phyloP scores from a whole-genome alignment of 2,888 invertebrate genomes.

The Leucoma salicis region DNA sequence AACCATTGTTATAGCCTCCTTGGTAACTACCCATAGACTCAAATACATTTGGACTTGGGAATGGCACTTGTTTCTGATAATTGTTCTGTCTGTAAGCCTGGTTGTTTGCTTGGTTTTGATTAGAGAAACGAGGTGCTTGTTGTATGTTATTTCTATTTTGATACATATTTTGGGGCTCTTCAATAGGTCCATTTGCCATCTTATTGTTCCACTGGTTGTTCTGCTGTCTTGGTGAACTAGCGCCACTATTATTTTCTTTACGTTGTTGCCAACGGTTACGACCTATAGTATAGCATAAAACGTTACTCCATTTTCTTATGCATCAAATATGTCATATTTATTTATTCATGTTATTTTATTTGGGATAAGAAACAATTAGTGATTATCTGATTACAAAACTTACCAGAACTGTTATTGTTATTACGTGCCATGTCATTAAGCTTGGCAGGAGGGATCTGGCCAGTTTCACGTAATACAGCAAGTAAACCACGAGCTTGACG shows the following conservation, averaged over 20 bases:
- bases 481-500: conserved; percentile 96
- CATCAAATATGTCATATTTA: no score
- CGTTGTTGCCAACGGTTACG: conserved; percentile 85
- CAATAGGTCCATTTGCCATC: conserved; percentile 60
- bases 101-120: conserved; percentile 66
- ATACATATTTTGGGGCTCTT: conserved; percentile 57
- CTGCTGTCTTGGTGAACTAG: conserved; percentile 76
- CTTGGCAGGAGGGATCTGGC: conserved; percentile 91
- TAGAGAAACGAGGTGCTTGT: conserved; percentile 79
- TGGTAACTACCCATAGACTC: conserved; percentile 82
- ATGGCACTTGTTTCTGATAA: conserved; percentile 79
- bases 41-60: conserved; percentile 82
- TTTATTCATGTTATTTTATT: no score
- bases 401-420: conserved; percentile 75
- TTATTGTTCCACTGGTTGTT: conserved; percentile 80
- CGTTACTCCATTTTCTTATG: not conserved
- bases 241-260: conserved; percentile 77
- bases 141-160: conserved; percentile 61
- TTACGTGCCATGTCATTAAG: conserved; percentile 88
- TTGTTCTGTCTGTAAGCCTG: conserved; percentile 71
- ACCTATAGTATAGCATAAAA: conserved; percentile 42
- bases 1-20: conserved; percentile 76
- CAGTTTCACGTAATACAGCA: conserved; percentile 95
- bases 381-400: no score
- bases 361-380: no score